Evolutionary conservation across 2,113 vertebrate species (phyloP).

Genomic region (Coturnix japonica): DNA sequence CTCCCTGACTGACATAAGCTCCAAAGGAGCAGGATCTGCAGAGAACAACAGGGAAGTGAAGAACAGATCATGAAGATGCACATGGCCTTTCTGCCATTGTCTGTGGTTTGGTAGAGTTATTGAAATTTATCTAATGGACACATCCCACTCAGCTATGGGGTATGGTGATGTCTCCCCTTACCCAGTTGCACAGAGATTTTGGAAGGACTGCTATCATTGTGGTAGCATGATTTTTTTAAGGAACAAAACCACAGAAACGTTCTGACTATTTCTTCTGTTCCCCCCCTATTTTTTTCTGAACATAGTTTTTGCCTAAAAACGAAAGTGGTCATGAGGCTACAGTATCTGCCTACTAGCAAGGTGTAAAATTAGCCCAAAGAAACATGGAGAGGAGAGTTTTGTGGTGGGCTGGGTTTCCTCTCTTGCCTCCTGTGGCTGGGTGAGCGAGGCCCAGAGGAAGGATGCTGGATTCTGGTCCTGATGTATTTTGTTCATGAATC

Average conservation of each 20-base stretch:
- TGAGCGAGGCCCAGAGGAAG: background rate
- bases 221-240: background rate
- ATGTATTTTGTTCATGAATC: background rate
- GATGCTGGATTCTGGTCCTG: background rate
- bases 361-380: background rate
- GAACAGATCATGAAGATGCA: background rate
- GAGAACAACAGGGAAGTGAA: background rate
- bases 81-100: background rate
- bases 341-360: background rate
- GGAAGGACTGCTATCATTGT: background rate
- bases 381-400: background rate
- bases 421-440: background rate
- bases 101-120: background rate
- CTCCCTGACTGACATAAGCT: background rate
- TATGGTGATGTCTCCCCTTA: background rate
- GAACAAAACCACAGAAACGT: background rate
- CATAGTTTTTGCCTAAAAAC: background rate
- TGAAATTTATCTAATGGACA: background rate
- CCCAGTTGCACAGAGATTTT: background rate
- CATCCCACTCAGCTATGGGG: background rate
- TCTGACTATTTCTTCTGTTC: background rate
- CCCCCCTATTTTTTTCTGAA: background rate
- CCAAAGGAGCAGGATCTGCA: background rate
- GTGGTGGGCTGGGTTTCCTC: background rate
- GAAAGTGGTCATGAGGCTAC: background rate